Conservation (phyloP, 2,113 vertebrate species). For the Mirounga angustirostris region DNA sequence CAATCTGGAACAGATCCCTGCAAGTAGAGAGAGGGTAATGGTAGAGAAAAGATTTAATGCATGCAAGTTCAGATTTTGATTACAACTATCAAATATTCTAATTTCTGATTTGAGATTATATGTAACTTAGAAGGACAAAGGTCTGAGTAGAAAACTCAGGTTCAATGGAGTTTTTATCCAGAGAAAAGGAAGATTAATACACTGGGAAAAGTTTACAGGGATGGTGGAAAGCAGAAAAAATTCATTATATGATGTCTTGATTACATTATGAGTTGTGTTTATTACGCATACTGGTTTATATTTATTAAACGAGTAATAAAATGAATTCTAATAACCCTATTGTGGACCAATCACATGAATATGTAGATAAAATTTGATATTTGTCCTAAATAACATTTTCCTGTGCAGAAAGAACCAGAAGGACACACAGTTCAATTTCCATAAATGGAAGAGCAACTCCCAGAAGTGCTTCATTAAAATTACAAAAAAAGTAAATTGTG, state of each 20-base stretch:
- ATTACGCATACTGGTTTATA: neutral
- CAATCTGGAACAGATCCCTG: neutral
- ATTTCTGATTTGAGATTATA: constrained; percentile 50
- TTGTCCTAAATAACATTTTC: constrained; percentile 17
- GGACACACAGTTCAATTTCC: neutral
- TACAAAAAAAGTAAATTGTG: neutral
- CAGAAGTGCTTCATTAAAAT: neutral
- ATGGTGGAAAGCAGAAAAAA: neutral
- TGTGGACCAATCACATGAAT: neutral
- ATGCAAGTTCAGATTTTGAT: neutral
- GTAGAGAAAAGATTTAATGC: neutral
- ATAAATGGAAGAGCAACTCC: neutral
- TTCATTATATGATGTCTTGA: neutral
- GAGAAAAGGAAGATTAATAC: neutral
- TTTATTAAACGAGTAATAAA: constrained; percentile 30
- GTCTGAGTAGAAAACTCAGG: neutral
- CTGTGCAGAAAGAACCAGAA: neutral
- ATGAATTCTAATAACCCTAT: neutral
- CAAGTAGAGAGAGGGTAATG: neutral
- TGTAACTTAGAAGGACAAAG: neutral
- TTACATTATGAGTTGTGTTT: neutral
- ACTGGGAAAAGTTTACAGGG: neutral
- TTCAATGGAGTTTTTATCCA: neutral
- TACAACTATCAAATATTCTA: neutral
- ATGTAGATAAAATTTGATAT: neutral